These are phyloP conservation scores for Champsocephalus gunnari DNA, from an alignment of 2,797 vertebrate species.

Conservation along the genomic window DNA sequence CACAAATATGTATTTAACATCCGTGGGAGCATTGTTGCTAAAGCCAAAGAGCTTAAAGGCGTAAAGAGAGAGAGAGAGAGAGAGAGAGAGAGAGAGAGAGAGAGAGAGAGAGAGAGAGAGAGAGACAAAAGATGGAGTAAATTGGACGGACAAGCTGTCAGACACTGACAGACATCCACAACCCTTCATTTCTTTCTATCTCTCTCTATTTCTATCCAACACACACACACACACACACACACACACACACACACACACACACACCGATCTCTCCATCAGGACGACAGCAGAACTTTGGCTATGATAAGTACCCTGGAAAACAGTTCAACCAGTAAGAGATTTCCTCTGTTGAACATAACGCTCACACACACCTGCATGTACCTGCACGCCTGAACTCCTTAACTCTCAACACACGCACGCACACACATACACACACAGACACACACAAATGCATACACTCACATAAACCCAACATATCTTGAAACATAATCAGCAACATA, in stretches of 20 bases:
- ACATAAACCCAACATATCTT: conserved; percentile 6
- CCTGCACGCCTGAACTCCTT: conserved; percentile 51
- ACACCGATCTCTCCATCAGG: background rate
- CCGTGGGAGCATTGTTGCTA: background rate
- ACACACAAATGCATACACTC: conserved; percentile 25
- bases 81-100: too few relatives aligned
- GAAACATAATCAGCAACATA: conserved; percentile 23
- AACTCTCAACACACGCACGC: conserved; percentile 22
- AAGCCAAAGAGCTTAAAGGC: conserved; percentile 1
- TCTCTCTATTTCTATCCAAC: background rate
- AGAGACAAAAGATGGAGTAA: conserved; percentile 1
- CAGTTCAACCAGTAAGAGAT: conserved; percentile 65
- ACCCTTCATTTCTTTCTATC: background rate
- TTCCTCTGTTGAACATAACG: conserved; percentile 48
- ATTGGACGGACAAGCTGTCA: conserved; percentile 27
- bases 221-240: background rate
- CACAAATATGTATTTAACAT: background rate
- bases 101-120: too few relatives aligned
- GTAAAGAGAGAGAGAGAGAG: conserved; percentile 1
- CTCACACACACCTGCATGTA: conserved; percentile 41
- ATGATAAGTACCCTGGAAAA: conserved; percentile 57
- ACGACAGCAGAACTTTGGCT: conserved; percentile 33
- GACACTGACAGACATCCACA: conserved; percentile 19
- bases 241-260: conserved; percentile 12
- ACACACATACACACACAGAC: background rate